A percentile compares a stretch with the other conserved stretches of the same genome.
Evolutionary conservation across 2,113 vertebrate genomes (phyloP).

Genomic region (Pollimyrus isidori): DNA sequence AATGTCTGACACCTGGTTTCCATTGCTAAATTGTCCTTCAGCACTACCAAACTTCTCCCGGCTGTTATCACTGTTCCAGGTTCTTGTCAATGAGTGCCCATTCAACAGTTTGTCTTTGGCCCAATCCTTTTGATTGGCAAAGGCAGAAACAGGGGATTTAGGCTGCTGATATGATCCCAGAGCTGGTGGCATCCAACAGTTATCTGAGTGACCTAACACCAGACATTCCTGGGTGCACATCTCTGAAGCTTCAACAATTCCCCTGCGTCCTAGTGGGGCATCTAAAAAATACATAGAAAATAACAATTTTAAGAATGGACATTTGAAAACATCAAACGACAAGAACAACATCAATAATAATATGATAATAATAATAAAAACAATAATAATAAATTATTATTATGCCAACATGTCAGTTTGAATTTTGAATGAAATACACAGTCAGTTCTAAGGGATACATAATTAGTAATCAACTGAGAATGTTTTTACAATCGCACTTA

Average conservation of each 20-base stretch:
- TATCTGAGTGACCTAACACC: constrained; percentile 95
- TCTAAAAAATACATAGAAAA: constrained; percentile 54
- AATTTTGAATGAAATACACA: not conserved
- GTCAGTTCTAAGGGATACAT: not conserved
- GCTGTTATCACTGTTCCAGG: constrained; percentile 89
- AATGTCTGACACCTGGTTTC: constrained; percentile 85
- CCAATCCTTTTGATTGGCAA: constrained; percentile 88
- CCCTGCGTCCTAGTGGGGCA: constrained; percentile 85
- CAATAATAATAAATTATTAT: not conserved
- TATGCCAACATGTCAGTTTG: not conserved
- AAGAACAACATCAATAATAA: not conserved
- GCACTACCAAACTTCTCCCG: constrained; percentile 83
- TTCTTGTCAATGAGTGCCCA: constrained; percentile 86
- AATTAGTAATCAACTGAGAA: not conserved
- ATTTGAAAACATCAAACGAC: not conserved
- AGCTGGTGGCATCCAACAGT: constrained; percentile 97
- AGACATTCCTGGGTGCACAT: constrained; percentile 98
- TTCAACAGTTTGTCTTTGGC: constrained; percentile 95
- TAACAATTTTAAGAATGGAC: not conserved
- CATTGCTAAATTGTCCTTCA: constrained; percentile 82
- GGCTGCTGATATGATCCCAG: constrained; percentile 83
- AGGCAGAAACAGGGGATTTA: constrained; percentile 86
- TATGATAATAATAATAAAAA: not conserved
- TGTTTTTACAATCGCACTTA: not conserved
- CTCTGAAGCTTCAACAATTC: constrained; percentile 93